Conservation (phyloP, 1,140 invertebrate genomes). For the Helicoverpa zea region DNA sequence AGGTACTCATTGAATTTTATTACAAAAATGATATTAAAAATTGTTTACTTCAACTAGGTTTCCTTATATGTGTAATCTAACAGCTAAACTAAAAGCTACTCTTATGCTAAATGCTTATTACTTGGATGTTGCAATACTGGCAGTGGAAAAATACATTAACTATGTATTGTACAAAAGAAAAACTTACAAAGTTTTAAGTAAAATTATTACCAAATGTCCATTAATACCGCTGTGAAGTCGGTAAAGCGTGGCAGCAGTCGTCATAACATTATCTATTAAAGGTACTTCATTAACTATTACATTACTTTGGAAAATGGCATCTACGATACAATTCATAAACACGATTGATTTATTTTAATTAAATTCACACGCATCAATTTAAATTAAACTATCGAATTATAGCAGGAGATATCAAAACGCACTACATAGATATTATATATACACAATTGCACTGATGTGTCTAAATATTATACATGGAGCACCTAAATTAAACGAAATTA, state of each 20-base stretch:
- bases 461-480: slow-evolving; percentile 61
- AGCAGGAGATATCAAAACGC: slow-evolving; percentile 19
- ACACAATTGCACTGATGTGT: slow-evolving; percentile 71
- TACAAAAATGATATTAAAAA: slow-evolving; percentile 87
- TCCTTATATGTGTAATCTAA: slow-evolving; percentile 70
- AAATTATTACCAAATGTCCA: neutral
- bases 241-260: slow-evolving; percentile 15
- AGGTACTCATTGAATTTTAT: slow-evolving; percentile 76
- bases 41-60: slow-evolving; percentile 80
- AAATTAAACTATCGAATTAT: slow-evolving; percentile 17
- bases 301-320: slow-evolving; percentile 37
- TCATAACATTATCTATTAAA: slow-evolving; percentile 4
- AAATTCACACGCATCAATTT: slow-evolving; percentile 14
- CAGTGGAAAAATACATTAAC: slow-evolving; percentile 86
- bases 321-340: slow-evolving; percentile 43
- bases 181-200: neutral
- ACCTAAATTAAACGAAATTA: slow-evolving; percentile 53
- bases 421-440: slow-evolving; percentile 57
- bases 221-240: neutral
- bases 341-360: slow-evolving; percentile 39
- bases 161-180: slow-evolving; percentile 57
- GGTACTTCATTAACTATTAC: slow-evolving; percentile 25
- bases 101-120: slow-evolving; percentile 73
- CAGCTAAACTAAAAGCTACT: slow-evolving; percentile 56
- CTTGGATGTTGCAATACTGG: slow-evolving; percentile 86